phyloP scores from a whole-genome alignment of 2,113 vertebrate species.

The Procavia capensis region DNA sequence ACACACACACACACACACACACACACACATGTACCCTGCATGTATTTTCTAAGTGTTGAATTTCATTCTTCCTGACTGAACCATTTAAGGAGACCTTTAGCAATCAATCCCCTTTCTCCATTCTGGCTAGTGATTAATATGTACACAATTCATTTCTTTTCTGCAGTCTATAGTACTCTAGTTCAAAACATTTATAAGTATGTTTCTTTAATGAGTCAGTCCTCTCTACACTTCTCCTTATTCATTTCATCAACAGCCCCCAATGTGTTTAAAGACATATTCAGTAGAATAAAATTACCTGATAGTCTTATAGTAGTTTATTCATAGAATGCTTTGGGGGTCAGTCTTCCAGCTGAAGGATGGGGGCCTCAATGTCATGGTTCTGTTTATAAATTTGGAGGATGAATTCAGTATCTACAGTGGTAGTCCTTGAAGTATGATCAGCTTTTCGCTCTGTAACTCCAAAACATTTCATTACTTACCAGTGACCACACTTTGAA shows the following conservation, averaged over 20 bases:
- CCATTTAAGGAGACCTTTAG: neutral
- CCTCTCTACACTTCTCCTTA: neutral
- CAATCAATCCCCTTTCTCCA: constrained; percentile 37
- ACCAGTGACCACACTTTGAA: constrained; percentile 37
- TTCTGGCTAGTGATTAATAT: constrained; percentile 21
- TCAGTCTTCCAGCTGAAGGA: constrained; percentile 41
- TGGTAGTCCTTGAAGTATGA: constrained; percentile 51
- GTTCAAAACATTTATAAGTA: neutral
- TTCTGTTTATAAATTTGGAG: constrained; percentile 68
- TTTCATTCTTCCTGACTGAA: neutral
- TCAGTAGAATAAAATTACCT: constrained; percentile 57
- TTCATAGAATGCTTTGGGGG: constrained; percentile 52
- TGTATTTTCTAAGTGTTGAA: neutral
- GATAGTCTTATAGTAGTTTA: constrained; percentile 53
- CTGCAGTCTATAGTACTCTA: constrained; percentile 10
- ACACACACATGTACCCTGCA: no score
- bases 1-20: no score
- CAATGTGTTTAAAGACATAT: constrained; percentile 37
- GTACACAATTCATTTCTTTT: constrained; percentile 45
- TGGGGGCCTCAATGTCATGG: constrained; percentile 50
- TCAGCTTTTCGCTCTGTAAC: constrained; percentile 60
- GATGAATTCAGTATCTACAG: constrained; percentile 56
- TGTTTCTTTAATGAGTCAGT: constrained; percentile 23
- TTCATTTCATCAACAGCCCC: neutral
- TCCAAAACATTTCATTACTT: constrained; percentile 37